These are phyloP conservation scores for Brevipalpus yothersi DNA, from an alignment of 1,140 invertebrate species.

Conservation along the genomic window DNA sequence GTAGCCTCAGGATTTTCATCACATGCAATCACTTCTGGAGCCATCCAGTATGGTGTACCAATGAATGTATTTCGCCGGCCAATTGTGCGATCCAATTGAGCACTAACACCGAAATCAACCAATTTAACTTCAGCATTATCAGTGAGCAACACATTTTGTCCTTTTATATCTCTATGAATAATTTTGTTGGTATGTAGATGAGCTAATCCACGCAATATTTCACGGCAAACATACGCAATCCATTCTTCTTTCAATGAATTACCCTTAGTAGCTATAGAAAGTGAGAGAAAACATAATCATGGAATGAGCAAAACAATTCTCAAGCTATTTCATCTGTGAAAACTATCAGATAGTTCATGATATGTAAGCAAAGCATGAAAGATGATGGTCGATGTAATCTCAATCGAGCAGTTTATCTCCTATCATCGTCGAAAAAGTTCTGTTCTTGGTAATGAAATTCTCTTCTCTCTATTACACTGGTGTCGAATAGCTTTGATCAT, in stretches of 20 bases:
- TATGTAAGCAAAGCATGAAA: background rate
- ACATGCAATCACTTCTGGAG: constrained; percentile 86
- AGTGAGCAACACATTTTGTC: constrained; percentile 96
- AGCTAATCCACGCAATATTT: constrained; percentile 70
- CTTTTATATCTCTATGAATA: constrained; percentile 98
- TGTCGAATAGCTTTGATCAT: too few relatives aligned
- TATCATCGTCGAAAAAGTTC: too few relatives aligned
- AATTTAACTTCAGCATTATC: constrained; percentile 99
- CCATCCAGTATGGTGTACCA: constrained; percentile 91
- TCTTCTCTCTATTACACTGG: too few relatives aligned
- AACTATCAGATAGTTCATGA: too few relatives aligned
- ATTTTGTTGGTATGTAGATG: constrained; percentile 98
- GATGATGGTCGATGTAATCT: background rate
- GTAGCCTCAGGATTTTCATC: constrained; percentile 99
- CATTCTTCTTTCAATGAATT: constrained; percentile 96
- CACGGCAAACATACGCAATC: constrained; percentile 97
- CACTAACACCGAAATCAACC: constrained; percentile 99
- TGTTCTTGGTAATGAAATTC: too few relatives aligned
- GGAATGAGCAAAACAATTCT: too few relatives aligned
- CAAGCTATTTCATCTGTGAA: too few relatives aligned
- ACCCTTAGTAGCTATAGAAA: constrained; percentile 91
- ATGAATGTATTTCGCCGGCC: constrained; percentile 97
- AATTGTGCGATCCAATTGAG: constrained; percentile 94
- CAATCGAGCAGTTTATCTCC: too few relatives aligned
- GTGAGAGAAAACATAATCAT: constrained; percentile 17